Evolutionary conservation across 1,140 invertebrate genomes (phyloP).

Genomic region (Drosophila subpulchrella): DNA sequence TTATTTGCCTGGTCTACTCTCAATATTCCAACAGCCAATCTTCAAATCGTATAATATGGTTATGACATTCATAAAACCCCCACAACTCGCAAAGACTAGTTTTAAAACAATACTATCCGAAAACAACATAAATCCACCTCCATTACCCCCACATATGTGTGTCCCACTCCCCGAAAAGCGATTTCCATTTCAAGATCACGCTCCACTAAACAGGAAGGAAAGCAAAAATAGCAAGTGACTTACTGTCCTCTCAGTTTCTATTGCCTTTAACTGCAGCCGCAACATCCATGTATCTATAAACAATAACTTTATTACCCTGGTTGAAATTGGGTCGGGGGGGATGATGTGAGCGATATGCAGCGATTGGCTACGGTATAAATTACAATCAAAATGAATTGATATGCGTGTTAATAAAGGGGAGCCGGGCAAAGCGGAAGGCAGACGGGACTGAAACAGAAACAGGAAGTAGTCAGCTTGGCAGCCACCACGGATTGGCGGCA

Average conservation of each 20-base stretch:
- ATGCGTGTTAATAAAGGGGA: conserved; percentile 78
- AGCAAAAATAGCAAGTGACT: conserved; percentile 53
- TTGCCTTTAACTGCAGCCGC: conserved; percentile 74
- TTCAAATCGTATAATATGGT: not conserved
- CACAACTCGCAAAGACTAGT: not conserved
- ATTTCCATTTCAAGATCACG: conserved; percentile 50
- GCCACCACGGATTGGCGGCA: conserved; percentile 74
- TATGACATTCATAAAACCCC: not conserved
- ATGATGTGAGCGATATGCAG: conserved; percentile 79
- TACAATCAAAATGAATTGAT: conserved; percentile 83
- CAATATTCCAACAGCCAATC: not conserved
- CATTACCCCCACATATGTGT: not conserved
- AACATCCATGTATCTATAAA: conserved; percentile 74
- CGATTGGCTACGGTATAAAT: conserved; percentile 80
- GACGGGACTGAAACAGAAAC: conserved; percentile 26
- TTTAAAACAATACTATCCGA: conserved; percentile 10
- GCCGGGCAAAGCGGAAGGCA: conserved; percentile 1
- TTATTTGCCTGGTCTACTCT: not conserved
- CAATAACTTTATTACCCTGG: conserved; percentile 75
- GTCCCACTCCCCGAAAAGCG: conserved; percentile 5
- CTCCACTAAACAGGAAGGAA: conserved; percentile 41
- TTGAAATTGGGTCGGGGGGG: conserved; percentile 21
- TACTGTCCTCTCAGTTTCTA: conserved; percentile 28
- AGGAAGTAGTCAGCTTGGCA: conserved; percentile 68
- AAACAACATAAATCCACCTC: conserved; percentile 9